Conservation (phyloP, 2,797 vertebrate genomes). For the Chelon labrosus region DNA sequence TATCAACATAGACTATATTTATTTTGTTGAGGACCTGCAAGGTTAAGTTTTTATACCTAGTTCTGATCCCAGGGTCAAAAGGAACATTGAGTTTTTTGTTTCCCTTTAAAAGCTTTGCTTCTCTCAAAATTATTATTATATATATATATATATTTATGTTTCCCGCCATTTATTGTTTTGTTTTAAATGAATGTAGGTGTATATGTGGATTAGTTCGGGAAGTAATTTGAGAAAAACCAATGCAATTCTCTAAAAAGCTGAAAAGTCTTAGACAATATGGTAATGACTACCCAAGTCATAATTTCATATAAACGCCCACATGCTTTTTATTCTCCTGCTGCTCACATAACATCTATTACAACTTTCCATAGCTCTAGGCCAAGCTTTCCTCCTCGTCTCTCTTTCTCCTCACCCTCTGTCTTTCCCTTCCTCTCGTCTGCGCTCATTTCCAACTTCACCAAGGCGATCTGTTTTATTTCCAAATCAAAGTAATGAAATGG, state of each 20-base stretch:
- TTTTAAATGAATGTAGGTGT: conserved; percentile 8
- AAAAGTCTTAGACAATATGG: conserved; percentile 63
- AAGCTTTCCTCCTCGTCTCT: conserved; percentile 62
- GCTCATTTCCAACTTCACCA: conserved; percentile 60
- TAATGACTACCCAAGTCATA: conserved; percentile 66
- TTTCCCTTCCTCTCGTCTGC: conserved; percentile 50
- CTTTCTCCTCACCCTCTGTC: conserved; percentile 50
- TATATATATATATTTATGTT: background rate
- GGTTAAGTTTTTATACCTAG: background rate
- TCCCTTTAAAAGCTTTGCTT: background rate
- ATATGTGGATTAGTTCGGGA: conserved; percentile 28
- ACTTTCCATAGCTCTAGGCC: conserved; percentile 75
- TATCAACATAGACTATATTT: conserved; percentile 7
- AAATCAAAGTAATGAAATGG: conserved; percentile 71
- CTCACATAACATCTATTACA: conserved; percentile 73
- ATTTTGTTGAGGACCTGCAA: background rate
- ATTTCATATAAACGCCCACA: conserved; percentile 71
- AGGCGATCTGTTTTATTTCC: conserved; percentile 61
- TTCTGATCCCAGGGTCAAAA: background rate
- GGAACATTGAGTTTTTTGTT: background rate
- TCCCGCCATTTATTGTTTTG: background rate
- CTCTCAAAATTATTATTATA: background rate
- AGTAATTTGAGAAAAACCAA: conserved; percentile 54
- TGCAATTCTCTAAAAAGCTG: conserved; percentile 40
- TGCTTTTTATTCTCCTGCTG: conserved; percentile 70